phyloP scores from a whole-genome alignment of 1,140 invertebrate species.

The Panulirus ornatus region DNA sequence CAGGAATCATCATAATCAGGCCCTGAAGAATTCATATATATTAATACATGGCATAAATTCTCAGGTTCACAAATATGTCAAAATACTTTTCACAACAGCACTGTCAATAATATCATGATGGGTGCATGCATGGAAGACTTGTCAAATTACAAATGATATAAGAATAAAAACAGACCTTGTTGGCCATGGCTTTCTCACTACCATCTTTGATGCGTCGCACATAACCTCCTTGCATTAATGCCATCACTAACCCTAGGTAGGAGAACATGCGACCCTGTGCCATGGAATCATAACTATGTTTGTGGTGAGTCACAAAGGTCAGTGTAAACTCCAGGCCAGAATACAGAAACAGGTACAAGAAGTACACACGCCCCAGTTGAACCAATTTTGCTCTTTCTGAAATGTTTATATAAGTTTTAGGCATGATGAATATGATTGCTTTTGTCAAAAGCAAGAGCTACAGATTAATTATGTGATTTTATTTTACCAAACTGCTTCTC shows the following conservation, averaged over 20 bases:
- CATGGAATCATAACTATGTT: slow-evolving; percentile 94
- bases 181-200: slow-evolving; percentile 86
- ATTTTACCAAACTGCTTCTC: too few species aligned
- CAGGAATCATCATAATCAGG: slow-evolving; percentile 91
- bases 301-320: slow-evolving; percentile 96
- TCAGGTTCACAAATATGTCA: neutral
- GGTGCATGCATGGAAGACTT: too few species aligned
- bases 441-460: too few species aligned
- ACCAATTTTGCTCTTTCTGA: slow-evolving; percentile 84
- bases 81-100: too few species aligned
- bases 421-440: too few species aligned
- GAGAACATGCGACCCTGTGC: slow-evolving; percentile 99
- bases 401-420: too few species aligned
- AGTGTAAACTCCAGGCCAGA: slow-evolving; percentile 98
- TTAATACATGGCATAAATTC: neutral
- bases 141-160: too few species aligned
- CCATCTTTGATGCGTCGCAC: slow-evolving; percentile 88
- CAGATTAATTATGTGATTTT: too few species aligned
- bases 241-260: slow-evolving; percentile 95
- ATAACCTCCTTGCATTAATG: slow-evolving; percentile 93
- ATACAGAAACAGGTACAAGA: slow-evolving; percentile 97
- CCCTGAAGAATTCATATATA: slow-evolving; percentile 81
- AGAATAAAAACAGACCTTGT: slow-evolving; percentile 36
- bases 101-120: too few species aligned
- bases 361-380: slow-evolving; percentile 91